Evolutionary conservation across 2,113 vertebrate species (phyloP).

Genomic region (Speoplatyrhinus poulsoni): DNA sequence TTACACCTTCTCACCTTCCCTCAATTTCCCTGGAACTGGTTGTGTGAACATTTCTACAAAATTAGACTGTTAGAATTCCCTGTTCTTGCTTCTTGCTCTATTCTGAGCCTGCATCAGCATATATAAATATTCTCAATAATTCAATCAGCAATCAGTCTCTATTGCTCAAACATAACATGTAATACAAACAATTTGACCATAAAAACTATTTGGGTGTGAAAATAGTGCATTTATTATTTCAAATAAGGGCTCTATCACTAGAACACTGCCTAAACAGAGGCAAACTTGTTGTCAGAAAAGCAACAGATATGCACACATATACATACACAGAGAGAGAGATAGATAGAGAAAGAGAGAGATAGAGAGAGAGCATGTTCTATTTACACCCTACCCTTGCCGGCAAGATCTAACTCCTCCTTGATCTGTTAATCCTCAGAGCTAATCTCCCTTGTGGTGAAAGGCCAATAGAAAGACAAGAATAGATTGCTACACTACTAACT

Average conservation of each 20-base stretch:
- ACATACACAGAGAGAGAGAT: background rate
- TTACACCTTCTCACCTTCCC: background rate
- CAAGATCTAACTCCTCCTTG: constrained; percentile 48
- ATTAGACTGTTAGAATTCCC: constrained; percentile 15
- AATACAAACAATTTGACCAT: background rate
- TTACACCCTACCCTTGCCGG: constrained; percentile 52
- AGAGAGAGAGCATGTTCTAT: constrained; percentile 58
- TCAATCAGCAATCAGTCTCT: constrained; percentile 59
- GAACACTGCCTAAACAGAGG: background rate
- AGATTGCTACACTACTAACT: constrained; percentile 47
- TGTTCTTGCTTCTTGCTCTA: constrained; percentile 14
- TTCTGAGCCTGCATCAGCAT: constrained; percentile 49
- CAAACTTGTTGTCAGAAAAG: too few species aligned
- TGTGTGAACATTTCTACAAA: background rate
- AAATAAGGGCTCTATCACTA: background rate
- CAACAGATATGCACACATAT: background rate
- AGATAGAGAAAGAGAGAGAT: constrained; percentile 8
- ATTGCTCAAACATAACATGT: constrained; percentile 27
- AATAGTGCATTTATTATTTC: background rate
- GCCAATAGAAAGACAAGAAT: constrained; percentile 56
- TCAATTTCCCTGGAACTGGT: background rate
- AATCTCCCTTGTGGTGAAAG: constrained; percentile 59
- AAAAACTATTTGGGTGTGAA: background rate
- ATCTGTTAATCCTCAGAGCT: constrained; percentile 69
- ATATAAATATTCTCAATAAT: too few species aligned